Percentiles rank a stretch among this genome's conserved stretches.
phyloP scores from a whole-genome alignment of 1,140 invertebrate species.

The Drosophila pectinifera region DNA sequence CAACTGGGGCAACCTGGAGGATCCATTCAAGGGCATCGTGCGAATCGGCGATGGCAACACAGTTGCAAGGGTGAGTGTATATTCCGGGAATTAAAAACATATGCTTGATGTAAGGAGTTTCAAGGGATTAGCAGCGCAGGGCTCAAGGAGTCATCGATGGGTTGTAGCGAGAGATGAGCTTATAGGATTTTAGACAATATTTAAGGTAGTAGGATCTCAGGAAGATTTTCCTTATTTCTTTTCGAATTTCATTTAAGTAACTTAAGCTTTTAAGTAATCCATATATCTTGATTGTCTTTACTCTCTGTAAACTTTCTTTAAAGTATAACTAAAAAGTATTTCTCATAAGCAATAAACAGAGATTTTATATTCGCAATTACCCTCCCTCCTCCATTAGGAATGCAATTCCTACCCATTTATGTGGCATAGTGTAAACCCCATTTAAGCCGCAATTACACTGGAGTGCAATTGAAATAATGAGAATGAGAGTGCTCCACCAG shows the following conservation, averaged over 20 bases:
- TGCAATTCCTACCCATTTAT: not conserved
- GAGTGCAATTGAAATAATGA: slow-evolving; percentile 63
- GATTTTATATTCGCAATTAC: slow-evolving; percentile 9
- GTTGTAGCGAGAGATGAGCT: not conserved
- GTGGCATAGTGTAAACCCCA: slow-evolving; percentile 20
- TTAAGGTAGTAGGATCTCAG: too few relatives aligned
- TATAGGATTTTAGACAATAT: not conserved
- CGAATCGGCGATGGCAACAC: slow-evolving; percentile 79
- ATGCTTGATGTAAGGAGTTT: slow-evolving; percentile 4
- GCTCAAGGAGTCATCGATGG: not conserved
- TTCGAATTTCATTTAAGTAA: not conserved
- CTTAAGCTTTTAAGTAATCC: too few relatives aligned
- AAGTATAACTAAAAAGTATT: not conserved
- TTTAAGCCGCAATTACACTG: slow-evolving; percentile 57
- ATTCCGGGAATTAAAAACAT: slow-evolving; percentile 2
- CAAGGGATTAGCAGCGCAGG: slow-evolving; percentile 2
- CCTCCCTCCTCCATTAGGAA: not conserved
- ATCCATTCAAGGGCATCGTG: slow-evolving; percentile 69
- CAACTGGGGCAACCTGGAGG: slow-evolving; percentile 41
- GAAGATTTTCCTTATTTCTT: not conserved
- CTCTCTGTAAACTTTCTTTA: not conserved
- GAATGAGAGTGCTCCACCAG: slow-evolving; percentile 4
- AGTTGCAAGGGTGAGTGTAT: slow-evolving; percentile 64
- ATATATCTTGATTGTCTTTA: too few relatives aligned
- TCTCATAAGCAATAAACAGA: not conserved